These are phyloP conservation scores for Chlamydotis undulata DNA, from an alignment of 2,113 vertebrate species.

Conservation along the genomic window DNA sequence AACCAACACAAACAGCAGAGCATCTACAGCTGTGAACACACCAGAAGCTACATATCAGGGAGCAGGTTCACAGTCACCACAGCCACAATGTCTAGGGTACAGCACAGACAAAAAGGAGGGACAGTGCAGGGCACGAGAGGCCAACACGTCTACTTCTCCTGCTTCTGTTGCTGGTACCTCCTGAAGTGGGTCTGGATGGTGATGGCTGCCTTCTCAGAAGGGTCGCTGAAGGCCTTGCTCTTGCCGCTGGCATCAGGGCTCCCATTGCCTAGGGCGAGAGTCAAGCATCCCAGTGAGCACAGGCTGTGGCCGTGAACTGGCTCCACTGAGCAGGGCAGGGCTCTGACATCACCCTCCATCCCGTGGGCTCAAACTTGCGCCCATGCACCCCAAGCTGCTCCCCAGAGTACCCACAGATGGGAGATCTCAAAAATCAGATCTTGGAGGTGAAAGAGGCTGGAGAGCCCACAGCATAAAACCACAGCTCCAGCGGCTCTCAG, in stretches of 20 bases:
- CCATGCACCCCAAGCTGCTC: no score
- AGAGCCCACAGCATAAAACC: accelerated
- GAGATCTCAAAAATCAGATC: neutral
- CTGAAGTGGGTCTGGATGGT: conserved; percentile 86
- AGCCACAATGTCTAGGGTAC: neutral
- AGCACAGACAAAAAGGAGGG: neutral
- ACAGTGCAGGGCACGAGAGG: accelerated
- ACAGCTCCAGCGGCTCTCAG: no score
- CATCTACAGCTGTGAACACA: neutral
- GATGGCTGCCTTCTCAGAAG: conserved; percentile 75
- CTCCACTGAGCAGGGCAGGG: no score
- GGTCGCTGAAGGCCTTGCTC: neutral
- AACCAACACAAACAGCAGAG: neutral
- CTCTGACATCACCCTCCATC: no score
- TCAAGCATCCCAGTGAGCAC: neutral
- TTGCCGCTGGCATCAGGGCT: neutral
- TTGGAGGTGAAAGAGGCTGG: accelerated
- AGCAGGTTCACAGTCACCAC: neutral
- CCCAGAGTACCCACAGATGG: no score
- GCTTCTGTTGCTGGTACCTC: conserved; percentile 86
- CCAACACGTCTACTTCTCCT: conserved; percentile 61
- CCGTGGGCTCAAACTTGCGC: no score
- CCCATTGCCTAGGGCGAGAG: neutral
- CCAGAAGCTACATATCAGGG: neutral
- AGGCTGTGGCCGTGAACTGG: neutral